These are phyloP conservation scores for Tetrax tetrax DNA, from an alignment of 2,113 vertebrate species.

Conservation along the genomic window DNA sequence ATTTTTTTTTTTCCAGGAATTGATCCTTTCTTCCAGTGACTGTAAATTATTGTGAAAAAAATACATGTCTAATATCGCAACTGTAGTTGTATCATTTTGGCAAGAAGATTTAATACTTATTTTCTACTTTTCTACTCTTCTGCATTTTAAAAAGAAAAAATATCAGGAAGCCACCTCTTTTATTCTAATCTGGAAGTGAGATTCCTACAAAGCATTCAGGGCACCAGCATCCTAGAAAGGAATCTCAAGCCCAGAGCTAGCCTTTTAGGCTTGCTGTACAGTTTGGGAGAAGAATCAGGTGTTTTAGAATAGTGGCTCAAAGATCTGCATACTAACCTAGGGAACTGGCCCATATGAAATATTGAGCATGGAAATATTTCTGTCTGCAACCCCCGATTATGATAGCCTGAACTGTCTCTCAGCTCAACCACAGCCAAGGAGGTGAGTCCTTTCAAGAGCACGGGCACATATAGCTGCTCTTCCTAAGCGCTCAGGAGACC, in stretches of 20 bases:
- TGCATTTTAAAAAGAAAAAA: neutral
- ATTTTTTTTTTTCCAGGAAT: neutral
- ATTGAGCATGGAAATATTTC: neutral
- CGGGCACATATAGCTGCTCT: neutral
- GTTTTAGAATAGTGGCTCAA: neutral
- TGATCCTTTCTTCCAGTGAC: neutral
- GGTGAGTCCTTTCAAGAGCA: neutral
- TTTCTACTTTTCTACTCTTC: neutral
- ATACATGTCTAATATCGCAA: neutral
- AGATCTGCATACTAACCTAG: neutral
- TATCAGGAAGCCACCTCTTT: neutral
- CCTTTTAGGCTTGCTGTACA: neutral
- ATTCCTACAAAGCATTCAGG: neutral
- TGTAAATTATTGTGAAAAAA: neutral
- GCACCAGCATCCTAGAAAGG: neutral
- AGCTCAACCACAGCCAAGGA: neutral
- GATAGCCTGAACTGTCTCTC: neutral
- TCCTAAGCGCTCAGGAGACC: neutral
- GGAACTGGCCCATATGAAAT: neutral
- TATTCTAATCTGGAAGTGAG: neutral
- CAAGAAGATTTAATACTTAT: neutral
- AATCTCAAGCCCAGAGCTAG: neutral
- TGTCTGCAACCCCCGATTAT: neutral
- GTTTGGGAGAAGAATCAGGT: neutral
- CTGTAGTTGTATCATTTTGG: neutral